A percentile compares a stretch with the other conserved stretches of the same genome.
These are phyloP conservation scores for Campylomormyrus tamandua DNA, from an alignment of 2,113 vertebrate species.

Conservation along the genomic window DNA sequence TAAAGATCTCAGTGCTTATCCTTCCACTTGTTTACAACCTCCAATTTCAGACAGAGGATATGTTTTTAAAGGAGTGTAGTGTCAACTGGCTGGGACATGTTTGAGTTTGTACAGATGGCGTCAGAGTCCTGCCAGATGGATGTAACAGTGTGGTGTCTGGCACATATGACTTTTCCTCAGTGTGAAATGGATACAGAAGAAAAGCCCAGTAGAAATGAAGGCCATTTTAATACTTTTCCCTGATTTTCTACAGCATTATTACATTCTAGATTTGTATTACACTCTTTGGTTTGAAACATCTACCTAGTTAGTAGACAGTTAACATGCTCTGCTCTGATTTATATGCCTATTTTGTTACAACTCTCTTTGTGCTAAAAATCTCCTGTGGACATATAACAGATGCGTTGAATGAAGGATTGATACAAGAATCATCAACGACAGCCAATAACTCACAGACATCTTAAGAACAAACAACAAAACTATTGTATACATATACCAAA, in stretches of 20 bases:
- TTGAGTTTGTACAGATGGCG: background rate
- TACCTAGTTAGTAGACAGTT: background rate
- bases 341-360: background rate
- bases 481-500: background rate
- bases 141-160: constrained; percentile 4
- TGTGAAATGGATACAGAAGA: background rate
- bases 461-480: background rate
- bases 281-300: background rate
- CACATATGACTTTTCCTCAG: background rate
- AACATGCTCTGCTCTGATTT: background rate
- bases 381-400: background rate
- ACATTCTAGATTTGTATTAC: background rate
- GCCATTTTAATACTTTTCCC: background rate
- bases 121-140: constrained; percentile 7
- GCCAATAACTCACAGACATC: background rate
- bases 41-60: background rate
- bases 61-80: background rate
- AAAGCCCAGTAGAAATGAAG: background rate
- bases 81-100: background rate
- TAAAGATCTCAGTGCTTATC: background rate
- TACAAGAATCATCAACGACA: background rate
- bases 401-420: background rate
- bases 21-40: background rate
- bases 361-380: background rate
- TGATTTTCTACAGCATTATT: background rate